Evolutionary conservation across 2,797 vertebrate species (phyloP), one percentile per base, ranked within the genome.

Genomic region (Leuciscus waleckii): DNA sequence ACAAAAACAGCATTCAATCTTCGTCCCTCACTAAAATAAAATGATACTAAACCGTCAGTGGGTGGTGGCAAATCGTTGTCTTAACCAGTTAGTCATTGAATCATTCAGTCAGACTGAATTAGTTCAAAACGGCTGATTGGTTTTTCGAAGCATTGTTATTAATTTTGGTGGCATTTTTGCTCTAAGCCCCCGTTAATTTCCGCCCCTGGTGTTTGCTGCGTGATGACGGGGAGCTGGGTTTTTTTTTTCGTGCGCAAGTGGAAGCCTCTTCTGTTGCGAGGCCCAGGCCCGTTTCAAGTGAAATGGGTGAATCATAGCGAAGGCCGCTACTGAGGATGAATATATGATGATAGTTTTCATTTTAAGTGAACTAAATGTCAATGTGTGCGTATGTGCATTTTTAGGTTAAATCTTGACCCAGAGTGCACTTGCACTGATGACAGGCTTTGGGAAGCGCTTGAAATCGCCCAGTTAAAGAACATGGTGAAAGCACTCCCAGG

Each of bases 391-490:
- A 32, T 82, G 26, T 49, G 29, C 70, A 41, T 39, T 82, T 65
- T 82, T 93, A 99, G 98, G 83, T 98, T 99, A 88, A 99, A 99
- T 93, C 95, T 99, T 85, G 98, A 99, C 87, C 98, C 98, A 0
- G 98, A 98, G 90, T 93, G 95, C 90, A 98, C 94, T 81, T 99
- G 98, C 85, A 97, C 95, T 0, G 98, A 99, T 1, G 97, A 98
- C 70, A 94, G 97, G n/a, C 98, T 99, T 58, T 99, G 98, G 98
- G 98, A 99, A 93, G 98, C 98, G 41, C 91, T 99, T 54, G 98
- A 99, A 94, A 99, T 99, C 70, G 98, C 98, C 84, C 98, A 99
- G 92, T 90, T 99, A 86, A 99, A 99, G 95, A 97, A 99, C 89
- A 97, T 99, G 97, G 98, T 99, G 86, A 99, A 98, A 86, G 93